Percentiles rank a stretch among this genome's conserved stretches.
phyloP scores from a whole-genome alignment of 2,888 invertebrate genomes.

The Dryadula phaetusa region DNA sequence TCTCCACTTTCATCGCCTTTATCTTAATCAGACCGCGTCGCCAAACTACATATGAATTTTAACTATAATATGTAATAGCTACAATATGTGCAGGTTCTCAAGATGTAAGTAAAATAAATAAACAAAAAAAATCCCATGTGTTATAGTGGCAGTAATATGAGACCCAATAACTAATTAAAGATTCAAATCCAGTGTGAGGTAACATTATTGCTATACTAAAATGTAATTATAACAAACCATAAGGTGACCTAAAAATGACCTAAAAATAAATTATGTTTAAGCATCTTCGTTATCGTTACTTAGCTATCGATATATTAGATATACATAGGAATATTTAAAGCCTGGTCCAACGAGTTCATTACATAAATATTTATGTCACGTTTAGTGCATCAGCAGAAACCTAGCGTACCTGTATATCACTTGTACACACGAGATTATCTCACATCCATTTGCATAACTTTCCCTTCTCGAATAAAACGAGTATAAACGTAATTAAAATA shows the following conservation, averaged over 20 bases:
- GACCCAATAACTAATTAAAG: not conserved
- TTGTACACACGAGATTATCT: conserved; percentile 37
- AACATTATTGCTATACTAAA: not conserved
- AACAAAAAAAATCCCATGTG: too few relatives aligned
- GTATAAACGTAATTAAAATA: conserved; percentile 36
- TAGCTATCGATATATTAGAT: not conserved
- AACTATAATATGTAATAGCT: not conserved
- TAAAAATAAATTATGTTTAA: not conserved
- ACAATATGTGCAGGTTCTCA: too few relatives aligned
- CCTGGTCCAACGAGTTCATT: conserved; percentile 30
- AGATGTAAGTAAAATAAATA: not conserved
- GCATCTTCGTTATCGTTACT: too few relatives aligned
- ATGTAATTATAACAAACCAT: not conserved
- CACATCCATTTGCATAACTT: conserved; percentile 40
- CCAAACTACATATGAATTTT: not conserved
- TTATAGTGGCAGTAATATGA: not conserved
- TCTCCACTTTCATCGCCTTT: not conserved
- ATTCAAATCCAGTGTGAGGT: not conserved
- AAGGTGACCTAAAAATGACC: not conserved
- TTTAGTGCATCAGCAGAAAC: conserved; percentile 44
- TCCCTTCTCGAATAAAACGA: conserved; percentile 41
- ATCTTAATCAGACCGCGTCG: conserved; percentile 9
- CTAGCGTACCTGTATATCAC: conserved; percentile 41
- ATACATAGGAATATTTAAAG: conserved; percentile 5
- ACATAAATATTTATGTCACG: conserved; percentile 42